Evolutionary conservation across 2,888 invertebrate genomes (phyloP), one percentile per base, ranked within the genome.

Genomic region (Seira ritae): DNA sequence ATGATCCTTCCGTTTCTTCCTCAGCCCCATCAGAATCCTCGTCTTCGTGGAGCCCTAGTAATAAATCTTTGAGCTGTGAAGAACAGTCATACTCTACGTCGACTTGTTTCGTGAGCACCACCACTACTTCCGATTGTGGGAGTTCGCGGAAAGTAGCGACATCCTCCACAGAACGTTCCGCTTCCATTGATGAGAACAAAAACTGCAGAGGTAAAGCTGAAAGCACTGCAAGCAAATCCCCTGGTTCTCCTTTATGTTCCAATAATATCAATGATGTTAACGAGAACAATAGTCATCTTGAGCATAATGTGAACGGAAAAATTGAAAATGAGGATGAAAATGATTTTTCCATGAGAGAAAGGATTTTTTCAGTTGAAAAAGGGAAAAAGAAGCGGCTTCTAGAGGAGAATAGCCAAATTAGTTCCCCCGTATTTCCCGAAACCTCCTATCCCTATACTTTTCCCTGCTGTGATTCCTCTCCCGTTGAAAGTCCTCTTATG

Each of bases 301-400:
- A 31, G 31, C 3, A 31, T 31, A 50, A 50, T 50, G 17, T 50
- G 17, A 50, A 50, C 3, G 50, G 50, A 3, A 50, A 50, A 50
- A 12, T 50, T 2, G 50, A 50, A 50, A 50, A 50, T 50, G 50
- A 31, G 15, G 50, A 50, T 1, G 17, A 15, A 50, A 50, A 65
- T 70, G 60, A 60, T 17, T n/a, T 69, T 67, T 77, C 82, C 15
- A 82, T 77, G 77, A 82, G 77, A 82, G 62, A 73, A 62, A 31
- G 46, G 37, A 42, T 60, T 19, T 24, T 67, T 2, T 50, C 19
- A 20, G 60, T 2, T 62, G 20, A 62, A 19, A 62, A 19, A 62
- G 10, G 62, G 60, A 62, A 62, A 46, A 72, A 8, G 19, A 60
- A n/a, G 17, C 17, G 17, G 31, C n/a, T 22, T 12, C 31, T 15